A percentile compares a stretch with the other conserved stretches of the same genome.
These are phyloP conservation scores for Macrosoma leucophasiata DNA, from an alignment of 2,888 invertebrate species.

Conservation along the genomic window DNA sequence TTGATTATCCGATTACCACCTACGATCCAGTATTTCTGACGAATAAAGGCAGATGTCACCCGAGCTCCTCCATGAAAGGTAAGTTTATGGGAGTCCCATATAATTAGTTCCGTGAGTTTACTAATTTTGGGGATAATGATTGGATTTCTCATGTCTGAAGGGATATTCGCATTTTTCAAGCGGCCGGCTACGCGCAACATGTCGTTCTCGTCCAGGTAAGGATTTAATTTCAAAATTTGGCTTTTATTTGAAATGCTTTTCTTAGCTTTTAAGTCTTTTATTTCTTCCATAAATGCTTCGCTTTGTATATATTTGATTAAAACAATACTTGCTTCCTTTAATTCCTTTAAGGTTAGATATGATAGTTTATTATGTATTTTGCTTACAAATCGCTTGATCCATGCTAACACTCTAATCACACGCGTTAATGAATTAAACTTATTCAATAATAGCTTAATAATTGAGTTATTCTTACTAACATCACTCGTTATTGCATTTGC, in stretches of 20 bases:
- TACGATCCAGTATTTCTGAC: slow-evolving; percentile 23
- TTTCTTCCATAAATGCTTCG: background rate
- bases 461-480: background rate
- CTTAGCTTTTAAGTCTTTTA: too few species aligned
- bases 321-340: slow-evolving; percentile 1
- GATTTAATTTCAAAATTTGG: slow-evolving; percentile 14
- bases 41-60: slow-evolving; percentile 13
- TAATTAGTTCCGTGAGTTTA: slow-evolving; percentile 16
- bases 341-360: slow-evolving; percentile 2
- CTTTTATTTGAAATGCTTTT: too few species aligned
- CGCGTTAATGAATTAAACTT: slow-evolving; percentile 2
- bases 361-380: background rate
- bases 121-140: slow-evolving; percentile 16
- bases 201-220: slow-evolving; percentile 7
- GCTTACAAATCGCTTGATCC: slow-evolving; percentile 7
- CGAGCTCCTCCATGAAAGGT: slow-evolving; percentile 23
- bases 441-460: slow-evolving; percentile 1
- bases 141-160: slow-evolving; percentile 2
- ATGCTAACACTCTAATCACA: slow-evolving; percentile 5
- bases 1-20: slow-evolving; percentile 16
- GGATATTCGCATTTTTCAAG: slow-evolving; percentile 8
- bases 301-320: slow-evolving; percentile 3
- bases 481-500: background rate
- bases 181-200: slow-evolving; percentile 15
- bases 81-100: slow-evolving; percentile 20